A percentile compares a stretch with the other conserved stretches of the same genome.
These are phyloP conservation scores for Papilio polytes DNA, from an alignment of 1,140 invertebrate genomes.

Conservation along the genomic window DNA sequence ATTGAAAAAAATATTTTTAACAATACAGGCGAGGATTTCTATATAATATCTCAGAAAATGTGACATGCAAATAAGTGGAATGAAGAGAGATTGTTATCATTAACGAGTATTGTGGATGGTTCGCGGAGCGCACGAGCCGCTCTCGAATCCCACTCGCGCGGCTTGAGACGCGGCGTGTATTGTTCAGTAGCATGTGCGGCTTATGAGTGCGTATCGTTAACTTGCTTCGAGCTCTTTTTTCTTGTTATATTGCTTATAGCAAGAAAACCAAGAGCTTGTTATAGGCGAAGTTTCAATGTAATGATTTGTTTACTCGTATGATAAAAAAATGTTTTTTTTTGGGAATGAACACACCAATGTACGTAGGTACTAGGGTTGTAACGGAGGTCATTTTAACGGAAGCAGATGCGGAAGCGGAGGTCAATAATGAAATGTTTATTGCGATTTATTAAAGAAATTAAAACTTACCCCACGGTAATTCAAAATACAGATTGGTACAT, in stretches of 20 bases:
- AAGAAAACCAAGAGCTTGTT: neutral
- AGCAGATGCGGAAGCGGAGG: too few relatives aligned
- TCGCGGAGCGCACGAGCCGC: neutral
- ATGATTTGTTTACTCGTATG: neutral
- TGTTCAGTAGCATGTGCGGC: conserved; percentile 27
- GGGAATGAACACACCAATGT: too few relatives aligned
- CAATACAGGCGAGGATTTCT: neutral
- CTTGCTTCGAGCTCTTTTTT: neutral
- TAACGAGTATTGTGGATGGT: conserved; percentile 21
- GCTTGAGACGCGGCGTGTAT: conserved; percentile 27
- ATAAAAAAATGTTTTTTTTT: neutral
- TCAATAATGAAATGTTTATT: too few relatives aligned
- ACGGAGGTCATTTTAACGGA: too few relatives aligned
- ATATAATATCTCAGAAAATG: conserved; percentile 7
- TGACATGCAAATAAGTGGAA: conserved; percentile 26
- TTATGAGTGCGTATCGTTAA: conserved; percentile 30
- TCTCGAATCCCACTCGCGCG: conserved; percentile 22
- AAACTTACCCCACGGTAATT: too few relatives aligned
- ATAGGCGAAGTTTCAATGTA: neutral
- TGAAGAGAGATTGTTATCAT: conserved; percentile 18
- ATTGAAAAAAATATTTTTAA: neutral
- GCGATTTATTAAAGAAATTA: too few relatives aligned
- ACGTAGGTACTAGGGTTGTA: too few relatives aligned
- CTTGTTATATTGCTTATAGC: neutral
- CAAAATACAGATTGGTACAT: too few relatives aligned